Evolutionary conservation across 2,888 invertebrate genomes (phyloP).

Genomic region (Odontocolon sp.): DNA sequence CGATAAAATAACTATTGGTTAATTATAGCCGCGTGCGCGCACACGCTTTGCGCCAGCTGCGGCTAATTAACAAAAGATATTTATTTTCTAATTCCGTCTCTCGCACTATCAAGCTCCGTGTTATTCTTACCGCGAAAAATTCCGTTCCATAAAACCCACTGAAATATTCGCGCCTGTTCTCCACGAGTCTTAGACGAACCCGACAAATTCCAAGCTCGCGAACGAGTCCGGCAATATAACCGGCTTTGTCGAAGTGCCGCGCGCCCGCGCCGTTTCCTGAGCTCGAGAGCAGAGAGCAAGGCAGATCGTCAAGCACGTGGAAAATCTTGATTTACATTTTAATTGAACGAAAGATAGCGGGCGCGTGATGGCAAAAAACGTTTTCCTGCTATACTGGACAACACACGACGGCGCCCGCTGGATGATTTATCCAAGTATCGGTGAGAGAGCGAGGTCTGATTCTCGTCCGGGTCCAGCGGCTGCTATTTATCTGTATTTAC

Average conservation of each 20-base stretch:
- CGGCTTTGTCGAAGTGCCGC: conserved; percentile 19
- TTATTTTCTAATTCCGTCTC: conserved; percentile 42
- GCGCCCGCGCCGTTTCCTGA: too few species aligned
- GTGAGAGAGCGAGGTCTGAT: too few species aligned
- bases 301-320: too few species aligned
- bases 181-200: conserved; percentile 26
- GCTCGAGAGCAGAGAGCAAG: too few species aligned
- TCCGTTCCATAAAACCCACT: conserved; percentile 24
- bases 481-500: conserved; percentile 24
- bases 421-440: conserved; percentile 71
- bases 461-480: conserved; percentile 36
- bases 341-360: conserved; percentile 72
- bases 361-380: background rate
- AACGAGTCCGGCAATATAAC: background rate
- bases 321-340: conserved; percentile 77
- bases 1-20: conserved; percentile 57
- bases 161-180: conserved; percentile 40
- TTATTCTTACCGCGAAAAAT: conserved; percentile 48
- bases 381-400: background rate
- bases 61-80: conserved; percentile 46
- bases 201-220: conserved; percentile 18
- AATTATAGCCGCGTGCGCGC: conserved; percentile 38
- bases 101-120: background rate
- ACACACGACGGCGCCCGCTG: conserved; percentile 6
- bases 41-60: conserved; percentile 38